Evolutionary conservation across 2,113 vertebrate genomes (phyloP).

Genomic region (Corvus cornix): DNA sequence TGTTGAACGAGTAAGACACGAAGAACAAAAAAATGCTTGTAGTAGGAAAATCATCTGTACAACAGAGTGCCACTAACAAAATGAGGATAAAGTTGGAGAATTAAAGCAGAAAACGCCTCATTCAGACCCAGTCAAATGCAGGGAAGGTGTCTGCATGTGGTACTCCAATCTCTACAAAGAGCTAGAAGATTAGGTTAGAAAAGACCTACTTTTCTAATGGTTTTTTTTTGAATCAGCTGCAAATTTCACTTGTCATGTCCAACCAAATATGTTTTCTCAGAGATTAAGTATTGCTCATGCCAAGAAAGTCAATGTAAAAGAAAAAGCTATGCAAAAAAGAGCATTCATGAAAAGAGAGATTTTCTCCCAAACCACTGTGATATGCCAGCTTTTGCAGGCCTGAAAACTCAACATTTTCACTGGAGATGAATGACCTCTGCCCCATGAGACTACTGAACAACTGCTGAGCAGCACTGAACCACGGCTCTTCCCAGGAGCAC

Average conservation of each 20-base stretch:
- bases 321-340: neutral
- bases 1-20: neutral
- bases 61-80: neutral
- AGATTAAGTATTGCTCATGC: conserved; percentile 6
- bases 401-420: conserved; percentile 11
- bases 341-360: neutral
- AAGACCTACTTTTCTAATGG: neutral
- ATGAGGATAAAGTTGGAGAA: neutral
- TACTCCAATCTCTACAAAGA: neutral
- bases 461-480: conserved; percentile 7
- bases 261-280: conserved; percentile 9
- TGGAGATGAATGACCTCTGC: neutral
- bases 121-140: neutral
- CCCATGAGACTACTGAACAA: conserved; percentile 7
- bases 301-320: conserved; percentile 14
- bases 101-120: neutral
- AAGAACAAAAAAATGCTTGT: neutral
- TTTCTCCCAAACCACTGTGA: neutral
- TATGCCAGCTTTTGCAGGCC: neutral
- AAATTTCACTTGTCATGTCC: neutral
- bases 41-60: neutral
- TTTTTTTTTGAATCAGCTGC: neutral
- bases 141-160: neutral
- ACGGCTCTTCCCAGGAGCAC: conserved; percentile 14
- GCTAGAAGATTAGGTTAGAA: neutral